These are phyloP conservation scores for Noctua fimbriata DNA, from an alignment of 2,888 invertebrate species.

Conservation along the genomic window DNA sequence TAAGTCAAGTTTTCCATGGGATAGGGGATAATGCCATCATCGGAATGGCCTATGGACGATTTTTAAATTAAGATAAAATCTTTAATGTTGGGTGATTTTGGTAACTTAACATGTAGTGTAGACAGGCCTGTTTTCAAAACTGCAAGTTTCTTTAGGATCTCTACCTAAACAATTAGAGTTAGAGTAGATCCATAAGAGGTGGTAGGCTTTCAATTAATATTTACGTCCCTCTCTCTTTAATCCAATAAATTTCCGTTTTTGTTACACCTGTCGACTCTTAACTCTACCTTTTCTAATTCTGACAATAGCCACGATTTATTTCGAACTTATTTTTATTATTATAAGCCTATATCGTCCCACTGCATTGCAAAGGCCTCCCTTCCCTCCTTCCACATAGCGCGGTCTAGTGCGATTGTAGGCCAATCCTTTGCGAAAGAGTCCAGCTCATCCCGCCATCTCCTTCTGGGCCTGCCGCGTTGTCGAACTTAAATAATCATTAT, in stretches of 20 bases:
- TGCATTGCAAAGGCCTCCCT: too few relatives aligned
- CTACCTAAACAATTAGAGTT: not conserved
- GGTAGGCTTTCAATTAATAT: not conserved
- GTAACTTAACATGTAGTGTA: not conserved
- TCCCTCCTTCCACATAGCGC: too few relatives aligned
- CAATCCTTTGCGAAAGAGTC: too few relatives aligned
- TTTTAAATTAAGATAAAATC: not conserved
- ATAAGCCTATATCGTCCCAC: too few relatives aligned
- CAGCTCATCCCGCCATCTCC: too few relatives aligned
- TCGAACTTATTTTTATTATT: not conserved
- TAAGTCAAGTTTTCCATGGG: not conserved
- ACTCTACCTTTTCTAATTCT: not conserved
- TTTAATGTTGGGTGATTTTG: not conserved
- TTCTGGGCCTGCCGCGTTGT: too few relatives aligned
- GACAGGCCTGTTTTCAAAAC: not conserved
- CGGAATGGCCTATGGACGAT: not conserved
- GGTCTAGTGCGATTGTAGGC: too few relatives aligned
- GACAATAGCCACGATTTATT: conserved; percentile 1
- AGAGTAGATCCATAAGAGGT: not conserved
- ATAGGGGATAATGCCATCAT: not conserved
- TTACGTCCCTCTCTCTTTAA: not conserved
- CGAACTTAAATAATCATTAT: not conserved
- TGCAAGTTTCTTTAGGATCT: not conserved
- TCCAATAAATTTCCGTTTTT: not conserved
- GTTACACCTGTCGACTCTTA: not conserved